phyloP scores from a whole-genome alignment of 2,797 vertebrate genomes.

The Morelia viridis region DNA sequence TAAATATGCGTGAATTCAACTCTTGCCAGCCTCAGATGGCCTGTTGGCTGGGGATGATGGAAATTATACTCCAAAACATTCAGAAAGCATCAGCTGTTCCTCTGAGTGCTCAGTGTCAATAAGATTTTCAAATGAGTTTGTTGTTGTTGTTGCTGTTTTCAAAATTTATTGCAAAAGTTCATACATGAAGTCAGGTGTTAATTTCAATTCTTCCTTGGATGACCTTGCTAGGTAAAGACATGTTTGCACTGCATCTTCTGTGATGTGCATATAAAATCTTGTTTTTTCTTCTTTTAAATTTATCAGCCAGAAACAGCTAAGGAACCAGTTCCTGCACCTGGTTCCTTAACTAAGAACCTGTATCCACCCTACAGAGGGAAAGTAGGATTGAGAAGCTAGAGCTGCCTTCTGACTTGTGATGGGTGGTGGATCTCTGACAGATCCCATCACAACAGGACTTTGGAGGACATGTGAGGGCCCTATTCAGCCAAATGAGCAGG shows the following conservation, averaged over 20 bases:
- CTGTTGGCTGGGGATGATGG: not conserved
- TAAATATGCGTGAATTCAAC: not conserved
- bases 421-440: not conserved
- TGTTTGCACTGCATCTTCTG: not conserved
- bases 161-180: not conserved
- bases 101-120: not conserved
- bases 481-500: not conserved
- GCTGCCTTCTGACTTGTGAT: not conserved
- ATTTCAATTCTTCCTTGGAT: constrained; percentile 1
- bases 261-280: not conserved
- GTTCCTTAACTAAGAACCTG: not conserved
- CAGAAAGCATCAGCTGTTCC: not conserved
- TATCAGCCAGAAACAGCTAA: not conserved
- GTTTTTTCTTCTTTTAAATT: not conserved
- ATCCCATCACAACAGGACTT: not conserved
- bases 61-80: not conserved
- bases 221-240: not conserved
- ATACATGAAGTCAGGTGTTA: not conserved
- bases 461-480: not conserved
- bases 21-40: not conserved
- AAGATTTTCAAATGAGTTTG: not conserved
- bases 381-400: not conserved
- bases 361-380: not conserved
- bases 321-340: not conserved
- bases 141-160: not conserved